Base-by-base conservation (phyloP, 2,888 invertebrate species). In the Plagodis dolabraria region DNA sequence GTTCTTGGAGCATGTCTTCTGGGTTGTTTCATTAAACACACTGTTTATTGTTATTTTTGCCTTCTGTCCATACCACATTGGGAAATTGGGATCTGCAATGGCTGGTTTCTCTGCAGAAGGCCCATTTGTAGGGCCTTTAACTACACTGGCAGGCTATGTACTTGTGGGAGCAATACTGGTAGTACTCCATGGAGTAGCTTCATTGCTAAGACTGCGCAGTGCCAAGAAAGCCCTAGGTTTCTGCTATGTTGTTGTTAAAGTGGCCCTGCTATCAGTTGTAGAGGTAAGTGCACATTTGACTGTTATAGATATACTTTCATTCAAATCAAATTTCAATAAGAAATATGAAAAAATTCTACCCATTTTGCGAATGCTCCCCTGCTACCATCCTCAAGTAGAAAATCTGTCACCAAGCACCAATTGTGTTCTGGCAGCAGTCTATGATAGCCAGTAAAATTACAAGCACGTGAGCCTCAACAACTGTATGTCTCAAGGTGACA, bases 1-100 rank as follows among this genome's bases (percentile, higher is more conserved):
- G 49, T 99, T 99, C 82, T 88, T 99, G 54, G 99, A 99, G 85
- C 99, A 99, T 92, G 99, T 99, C 0, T 99, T 99, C 83, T 99
- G 99, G 99, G 99, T 99, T 33, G 98, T 99, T 22, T 98, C 99
- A 0, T 90, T 99, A 35, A 99, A 99, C 81, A 98, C 99, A 0
- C 93, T 99, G 57, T 99, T 99, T 83, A 99, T 99, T 68, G 94
- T 99, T 65, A 96, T 99, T 22, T 99, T 99, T 92, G 99, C 99
- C 45, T 99, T 98, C 81, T 97, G 97, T 72, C 99, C 99, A 0
- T 99, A 98, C 83, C 98, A 98, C 75, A 97, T 99, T 89, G 99
- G 99, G 0, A 95, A 96, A 73, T 94, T 97, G 75, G 96, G 97
- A 0, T 94, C 99, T 58, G 94, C 95, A 9, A 93, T 96, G 47